Evolutionary conservation across 2,888 invertebrate species (phyloP).

Genomic region (Eudemis profundana): DNA sequence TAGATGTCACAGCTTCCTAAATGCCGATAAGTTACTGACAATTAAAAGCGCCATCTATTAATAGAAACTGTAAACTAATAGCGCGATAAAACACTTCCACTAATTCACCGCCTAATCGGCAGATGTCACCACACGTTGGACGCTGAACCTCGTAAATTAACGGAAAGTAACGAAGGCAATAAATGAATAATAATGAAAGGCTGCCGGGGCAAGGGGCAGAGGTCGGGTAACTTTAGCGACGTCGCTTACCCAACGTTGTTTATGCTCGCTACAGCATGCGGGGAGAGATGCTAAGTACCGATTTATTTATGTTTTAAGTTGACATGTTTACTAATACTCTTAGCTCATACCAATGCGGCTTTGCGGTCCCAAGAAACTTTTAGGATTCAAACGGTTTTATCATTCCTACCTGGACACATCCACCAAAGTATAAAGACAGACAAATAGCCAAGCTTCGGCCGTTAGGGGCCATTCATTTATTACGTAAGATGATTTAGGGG

Average conservation of each 20-base stretch:
- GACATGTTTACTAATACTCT: not conserved
- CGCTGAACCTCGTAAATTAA: conserved; percentile 38
- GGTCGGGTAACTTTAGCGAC: conserved; percentile 33
- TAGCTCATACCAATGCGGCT: not conserved
- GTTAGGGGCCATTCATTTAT: no score
- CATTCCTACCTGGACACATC: no score
- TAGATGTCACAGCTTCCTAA: not conserved
- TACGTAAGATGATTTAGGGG: no score
- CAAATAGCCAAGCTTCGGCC: no score
- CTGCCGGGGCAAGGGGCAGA: conserved; percentile 26
- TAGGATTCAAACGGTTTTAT: no score
- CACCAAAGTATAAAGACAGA: no score
- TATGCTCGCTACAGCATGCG: conserved; percentile 18
- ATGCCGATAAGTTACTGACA: not conserved
- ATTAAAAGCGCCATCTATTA: conserved; percentile 16
- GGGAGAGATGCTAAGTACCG: not conserved
- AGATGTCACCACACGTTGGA: conserved; percentile 35
- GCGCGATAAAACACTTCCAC: conserved; percentile 12
- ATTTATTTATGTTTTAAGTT: conserved; percentile 7
- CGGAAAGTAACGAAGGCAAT: conserved; percentile 31
- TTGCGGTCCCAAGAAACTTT: no score
- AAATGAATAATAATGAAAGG: conserved; percentile 40
- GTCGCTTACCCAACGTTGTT: conserved; percentile 40
- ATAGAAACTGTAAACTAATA: conserved; percentile 10
- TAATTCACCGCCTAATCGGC: conserved; percentile 26